A percentile compares a stretch with the other conserved stretches of the same genome.
phyloP scores from a whole-genome alignment of 2,888 invertebrate genomes.

The Heliconius cydno region DNA sequence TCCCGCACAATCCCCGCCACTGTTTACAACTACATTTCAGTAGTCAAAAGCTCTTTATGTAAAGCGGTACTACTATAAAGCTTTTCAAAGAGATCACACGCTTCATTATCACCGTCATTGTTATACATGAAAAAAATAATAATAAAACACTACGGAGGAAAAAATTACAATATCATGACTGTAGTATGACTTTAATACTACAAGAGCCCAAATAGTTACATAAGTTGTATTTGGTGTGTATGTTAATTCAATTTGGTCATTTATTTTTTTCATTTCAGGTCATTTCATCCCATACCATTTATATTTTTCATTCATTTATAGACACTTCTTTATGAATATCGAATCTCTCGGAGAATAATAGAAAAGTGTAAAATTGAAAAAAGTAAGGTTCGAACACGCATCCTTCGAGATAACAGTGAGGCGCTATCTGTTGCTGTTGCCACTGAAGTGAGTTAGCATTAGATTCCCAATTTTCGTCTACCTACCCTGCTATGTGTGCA shows the following conservation, averaged over 20 bases:
- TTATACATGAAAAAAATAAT: not conserved
- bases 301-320: too few relatives aligned
- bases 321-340: too few relatives aligned
- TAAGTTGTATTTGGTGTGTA: too few relatives aligned
- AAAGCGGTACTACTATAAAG: conserved; percentile 25
- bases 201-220: too few relatives aligned
- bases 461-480: too few relatives aligned
- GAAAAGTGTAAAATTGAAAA: not conserved
- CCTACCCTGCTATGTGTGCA: too few relatives aligned
- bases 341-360: too few relatives aligned
- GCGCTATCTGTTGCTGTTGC: not conserved
- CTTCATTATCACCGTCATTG: conserved; percentile 18
- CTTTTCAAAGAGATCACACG: conserved; percentile 21
- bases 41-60: conserved; percentile 28
- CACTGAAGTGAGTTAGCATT: too few relatives aligned
- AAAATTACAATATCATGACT: not conserved
- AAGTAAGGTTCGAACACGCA: not conserved
- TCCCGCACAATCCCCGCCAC: not conserved
- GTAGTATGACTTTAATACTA: too few relatives aligned
- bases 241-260: too few relatives aligned
- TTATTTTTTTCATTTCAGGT: too few relatives aligned
- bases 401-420: not conserved
- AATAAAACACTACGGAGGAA: not conserved
- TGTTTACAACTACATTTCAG: conserved; percentile 30
- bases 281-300: too few relatives aligned